Evolutionary conservation across 2,797 vertebrate genomes (phyloP).

Genomic region (Enteromius mattozi): DNA sequence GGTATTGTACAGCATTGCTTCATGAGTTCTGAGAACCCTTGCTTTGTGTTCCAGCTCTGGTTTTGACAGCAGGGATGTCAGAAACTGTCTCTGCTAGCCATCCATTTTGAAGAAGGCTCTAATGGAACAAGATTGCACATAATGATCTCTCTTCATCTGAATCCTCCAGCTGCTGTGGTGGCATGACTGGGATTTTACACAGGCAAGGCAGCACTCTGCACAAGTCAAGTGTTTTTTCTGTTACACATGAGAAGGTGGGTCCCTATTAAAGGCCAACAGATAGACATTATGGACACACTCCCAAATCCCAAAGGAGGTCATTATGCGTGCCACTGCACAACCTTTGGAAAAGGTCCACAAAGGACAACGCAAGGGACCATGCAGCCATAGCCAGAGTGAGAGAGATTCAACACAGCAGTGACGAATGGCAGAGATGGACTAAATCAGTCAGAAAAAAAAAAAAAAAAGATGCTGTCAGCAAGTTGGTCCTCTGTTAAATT

Average conservation of each 20-base stretch:
- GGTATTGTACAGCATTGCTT: background rate
- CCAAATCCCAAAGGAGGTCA: slow-evolving; percentile 78
- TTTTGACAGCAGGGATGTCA: slow-evolving; percentile 32
- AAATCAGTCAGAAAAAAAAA: slow-evolving; percentile 27
- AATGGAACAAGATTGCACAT: slow-evolving; percentile 62
- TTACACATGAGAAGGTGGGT: slow-evolving; percentile 69
- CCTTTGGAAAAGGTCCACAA: slow-evolving; percentile 48
- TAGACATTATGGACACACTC: slow-evolving; percentile 67
- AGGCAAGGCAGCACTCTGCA: slow-evolving; percentile 50
- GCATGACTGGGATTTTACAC: slow-evolving; percentile 45
- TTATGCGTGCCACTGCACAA: slow-evolving; percentile 74
- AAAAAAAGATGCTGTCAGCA: slow-evolving; percentile 43
- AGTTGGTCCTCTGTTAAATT: slow-evolving; percentile 53
- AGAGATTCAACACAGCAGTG: slow-evolving; percentile 45
- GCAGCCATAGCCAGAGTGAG: background rate
- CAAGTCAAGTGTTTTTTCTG: slow-evolving; percentile 63
- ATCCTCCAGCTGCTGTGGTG: slow-evolving; percentile 41
- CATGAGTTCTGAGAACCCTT: background rate
- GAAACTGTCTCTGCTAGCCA: slow-evolving; percentile 32
- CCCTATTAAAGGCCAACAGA: slow-evolving; percentile 68
- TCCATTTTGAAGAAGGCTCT: slow-evolving; percentile 49
- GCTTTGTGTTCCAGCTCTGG: slow-evolving; percentile 25
- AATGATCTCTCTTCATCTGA: slow-evolving; percentile 61
- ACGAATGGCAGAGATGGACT: slow-evolving; percentile 52
- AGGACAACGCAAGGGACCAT: slow-evolving; percentile 27